phyloP scores from a whole-genome alignment of 2,113 vertebrate genomes.

The Entomyzon cyanotis region DNA sequence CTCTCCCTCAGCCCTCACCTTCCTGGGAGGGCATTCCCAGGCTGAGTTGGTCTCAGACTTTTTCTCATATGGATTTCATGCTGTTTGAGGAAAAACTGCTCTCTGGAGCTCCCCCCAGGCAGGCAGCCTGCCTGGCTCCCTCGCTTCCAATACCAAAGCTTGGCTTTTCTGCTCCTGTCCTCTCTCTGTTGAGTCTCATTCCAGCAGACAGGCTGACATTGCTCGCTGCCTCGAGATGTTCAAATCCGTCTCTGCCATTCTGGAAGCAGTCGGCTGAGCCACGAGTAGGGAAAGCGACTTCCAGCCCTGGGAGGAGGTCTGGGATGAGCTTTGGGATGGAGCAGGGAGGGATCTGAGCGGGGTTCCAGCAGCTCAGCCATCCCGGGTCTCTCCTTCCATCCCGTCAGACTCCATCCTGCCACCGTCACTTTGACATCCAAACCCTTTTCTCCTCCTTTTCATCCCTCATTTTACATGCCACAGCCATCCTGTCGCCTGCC shows the following conservation, averaged over 20 bases:
- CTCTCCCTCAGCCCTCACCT: neutral
- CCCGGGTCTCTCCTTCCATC: rapidly evolving
- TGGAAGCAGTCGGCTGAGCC: neutral
- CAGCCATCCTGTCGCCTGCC: neutral
- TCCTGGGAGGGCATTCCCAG: neutral
- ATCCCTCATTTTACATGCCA: neutral
- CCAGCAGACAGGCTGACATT: neutral
- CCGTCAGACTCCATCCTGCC: neutral
- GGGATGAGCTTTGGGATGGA: neutral
- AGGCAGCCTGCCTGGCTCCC: neutral
- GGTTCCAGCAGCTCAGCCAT: neutral
- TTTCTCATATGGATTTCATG: rapidly evolving
- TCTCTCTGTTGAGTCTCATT: neutral
- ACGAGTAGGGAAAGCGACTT: rapidly evolving
- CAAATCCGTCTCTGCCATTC: neutral
- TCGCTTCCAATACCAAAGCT: rapidly evolving
- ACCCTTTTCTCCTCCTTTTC: neutral
- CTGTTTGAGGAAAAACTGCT: neutral
- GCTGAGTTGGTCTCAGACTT: neutral
- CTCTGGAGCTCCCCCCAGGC: neutral
- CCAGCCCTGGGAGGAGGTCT: neutral
- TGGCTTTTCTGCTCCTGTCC: neutral
- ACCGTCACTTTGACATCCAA: neutral
- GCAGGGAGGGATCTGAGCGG: rapidly evolving
- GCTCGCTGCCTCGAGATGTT: neutral